Base-by-base conservation (phyloP, 1,140 invertebrate genomes). In the Drosophila tropicalis region DNA sequence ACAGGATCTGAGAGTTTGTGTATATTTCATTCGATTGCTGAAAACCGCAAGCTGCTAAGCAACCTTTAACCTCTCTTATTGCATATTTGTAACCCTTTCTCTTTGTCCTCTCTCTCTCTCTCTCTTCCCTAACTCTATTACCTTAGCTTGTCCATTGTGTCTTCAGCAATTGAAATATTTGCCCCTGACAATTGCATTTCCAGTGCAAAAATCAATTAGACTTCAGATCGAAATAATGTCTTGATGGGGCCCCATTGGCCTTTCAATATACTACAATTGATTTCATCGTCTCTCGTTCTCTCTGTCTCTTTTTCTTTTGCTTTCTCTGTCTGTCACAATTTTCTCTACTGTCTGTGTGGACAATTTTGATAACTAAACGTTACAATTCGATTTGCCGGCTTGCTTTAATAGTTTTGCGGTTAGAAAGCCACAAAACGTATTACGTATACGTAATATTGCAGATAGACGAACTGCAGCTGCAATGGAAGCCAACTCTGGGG, bases 141-240 rank as follows among this genome's bases (percentile, higher is more conserved):
- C 22, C 9, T 44, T 39, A 5, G 2, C 12, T 39, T 39, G 36
- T 39, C 36, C 2, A 39, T 39, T 10, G n/a, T 47, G 5, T 10
- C 12, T 6, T 29, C 60, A 67, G 41, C 61, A 80, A 78, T 64
- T 75, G 63, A 74, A 39, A 77, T 71, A 77, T 79, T 60, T 70
- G 36, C 61, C 71, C 60, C 60, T 74, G 76, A 79, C 74, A 67
- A 80, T 67, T 78, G 72, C 47, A 63, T 93, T 93, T 71, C 94
- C 69, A 95, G 93, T 61, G 57, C 78, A 80, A 79, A 80, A 77
- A 79, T 76, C 76, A 76, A 79, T 79, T 77, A 77, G 71, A 66
- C 55, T 41, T 39, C 40, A 69, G 76, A 62, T 10, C 17, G 63
- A 60, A 74, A 73, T 63, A 70, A 70, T 73, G 67, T 70, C 44